These are phyloP conservation scores for Micromussa lordhowensis DNA, from an alignment of 92 coral and sea anemone species.

Conservation along the genomic window DNA sequence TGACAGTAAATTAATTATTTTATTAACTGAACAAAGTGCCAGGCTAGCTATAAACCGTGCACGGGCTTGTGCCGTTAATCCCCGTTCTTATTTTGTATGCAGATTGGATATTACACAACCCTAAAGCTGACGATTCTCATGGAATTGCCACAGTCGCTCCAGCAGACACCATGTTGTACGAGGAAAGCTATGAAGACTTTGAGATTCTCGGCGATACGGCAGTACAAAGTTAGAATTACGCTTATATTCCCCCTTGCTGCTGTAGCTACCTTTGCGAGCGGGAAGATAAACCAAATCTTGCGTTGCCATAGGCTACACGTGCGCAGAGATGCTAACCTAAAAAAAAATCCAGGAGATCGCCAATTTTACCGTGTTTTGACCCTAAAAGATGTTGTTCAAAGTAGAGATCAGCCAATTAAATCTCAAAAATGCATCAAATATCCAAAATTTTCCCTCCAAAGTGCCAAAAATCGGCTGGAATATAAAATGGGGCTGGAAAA, in stretches of 20 bases:
- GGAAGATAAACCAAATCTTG: no score
- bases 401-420: no score
- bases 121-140: slow-evolving; percentile 30
- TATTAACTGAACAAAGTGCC: not conserved
- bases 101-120: slow-evolving; percentile 44
- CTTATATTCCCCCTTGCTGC: not conserved
- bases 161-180: slow-evolving; percentile 53
- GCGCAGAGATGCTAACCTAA: no score
- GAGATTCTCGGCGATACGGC: slow-evolving; percentile 64
- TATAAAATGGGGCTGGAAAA: no score
- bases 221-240: slow-evolving; percentile 34
- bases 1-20: no score
- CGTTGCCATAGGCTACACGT: no score
- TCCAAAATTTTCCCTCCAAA: no score
- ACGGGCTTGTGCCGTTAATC: not conserved
- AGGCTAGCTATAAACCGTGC: not conserved
- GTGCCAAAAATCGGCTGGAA: no score
- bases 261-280: not conserved
- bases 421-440: no score
- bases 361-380: no score
- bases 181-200: slow-evolving; percentile 56
- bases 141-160: slow-evolving; percentile 61
- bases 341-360: no score
- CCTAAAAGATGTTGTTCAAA: no score
- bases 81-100: not conserved